Percentiles rank a stretch among this genome's conserved stretches.
These are phyloP conservation scores for Spinibarbus caldwelli DNA, from an alignment of 2,797 vertebrate species.

Conservation along the genomic window DNA sequence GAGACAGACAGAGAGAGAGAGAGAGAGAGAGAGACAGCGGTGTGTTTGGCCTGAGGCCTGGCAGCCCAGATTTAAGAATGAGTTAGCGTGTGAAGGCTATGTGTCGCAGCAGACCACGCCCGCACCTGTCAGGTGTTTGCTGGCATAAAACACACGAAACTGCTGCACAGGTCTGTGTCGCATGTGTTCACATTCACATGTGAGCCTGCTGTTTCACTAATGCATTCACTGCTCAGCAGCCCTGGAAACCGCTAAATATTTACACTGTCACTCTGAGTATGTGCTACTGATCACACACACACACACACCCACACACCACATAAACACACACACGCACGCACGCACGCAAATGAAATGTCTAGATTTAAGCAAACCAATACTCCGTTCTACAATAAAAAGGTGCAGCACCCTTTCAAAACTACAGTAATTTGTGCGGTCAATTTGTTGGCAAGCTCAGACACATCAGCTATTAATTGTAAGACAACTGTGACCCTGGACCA, in stretches of 20 bases:
- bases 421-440: background rate
- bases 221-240: constrained; percentile 46
- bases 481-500: too few relatives aligned
- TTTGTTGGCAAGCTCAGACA: too few relatives aligned
- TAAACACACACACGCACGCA: background rate
- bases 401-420: background rate
- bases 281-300: constrained; percentile 10
- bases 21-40: background rate
- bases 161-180: constrained; percentile 27
- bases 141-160: constrained; percentile 45
- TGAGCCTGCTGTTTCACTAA: constrained; percentile 52
- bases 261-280: constrained; percentile 47
- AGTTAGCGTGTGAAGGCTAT: constrained; percentile 86
- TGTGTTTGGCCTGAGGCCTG: constrained; percentile 72
- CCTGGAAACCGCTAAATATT: constrained; percentile 73
- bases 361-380: too few relatives aligned
- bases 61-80: constrained; percentile 82
- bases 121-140: constrained; percentile 80
- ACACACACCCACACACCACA: constrained; percentile 7
- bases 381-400: too few relatives aligned
- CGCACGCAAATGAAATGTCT: too few relatives aligned
- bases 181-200: constrained; percentile 64
- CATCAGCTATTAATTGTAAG: too few relatives aligned
- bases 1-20: background rate
- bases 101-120: constrained; percentile 80